These are phyloP conservation scores for Stercorarius parasiticus DNA, from an alignment of 2,113 vertebrate species.

Conservation along the genomic window DNA sequence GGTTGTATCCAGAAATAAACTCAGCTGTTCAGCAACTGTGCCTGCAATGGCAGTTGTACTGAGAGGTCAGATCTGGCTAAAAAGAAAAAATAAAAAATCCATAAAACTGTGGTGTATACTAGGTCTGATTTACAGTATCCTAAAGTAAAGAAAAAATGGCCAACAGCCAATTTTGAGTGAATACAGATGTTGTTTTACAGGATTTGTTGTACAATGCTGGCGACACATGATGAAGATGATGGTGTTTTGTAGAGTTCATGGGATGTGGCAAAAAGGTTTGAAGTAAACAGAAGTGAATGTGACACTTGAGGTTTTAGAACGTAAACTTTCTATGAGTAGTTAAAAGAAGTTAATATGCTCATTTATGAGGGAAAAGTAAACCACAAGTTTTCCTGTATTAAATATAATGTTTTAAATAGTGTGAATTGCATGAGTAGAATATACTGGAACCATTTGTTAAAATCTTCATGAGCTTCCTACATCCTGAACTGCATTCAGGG, in stretches of 20 bases:
- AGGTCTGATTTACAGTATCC: neutral
- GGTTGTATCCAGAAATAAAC: conserved; percentile 41
- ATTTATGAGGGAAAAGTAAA: neutral
- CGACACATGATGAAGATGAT: neutral
- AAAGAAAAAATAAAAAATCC: neutral
- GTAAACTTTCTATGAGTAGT: neutral
- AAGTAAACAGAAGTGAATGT: neutral
- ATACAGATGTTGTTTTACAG: conserved; percentile 6
- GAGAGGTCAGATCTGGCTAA: neutral
- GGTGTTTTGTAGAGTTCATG: neutral
- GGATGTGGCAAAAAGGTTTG: neutral
- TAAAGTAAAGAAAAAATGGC: neutral
- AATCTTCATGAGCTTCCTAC: neutral
- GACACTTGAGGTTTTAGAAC: neutral
- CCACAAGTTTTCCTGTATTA: neutral
- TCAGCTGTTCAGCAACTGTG: neutral
- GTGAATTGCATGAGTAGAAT: neutral
- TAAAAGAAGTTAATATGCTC: neutral
- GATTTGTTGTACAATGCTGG: neutral
- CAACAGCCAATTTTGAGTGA: neutral
- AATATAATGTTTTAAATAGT: neutral
- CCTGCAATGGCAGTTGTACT: accelerated
- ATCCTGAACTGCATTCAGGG: neutral
- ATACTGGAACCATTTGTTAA: neutral
- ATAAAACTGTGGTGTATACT: neutral